Evolutionary conservation across 2,113 vertebrate genomes (phyloP).

Genomic region (Bombycilla garrulus): DNA sequence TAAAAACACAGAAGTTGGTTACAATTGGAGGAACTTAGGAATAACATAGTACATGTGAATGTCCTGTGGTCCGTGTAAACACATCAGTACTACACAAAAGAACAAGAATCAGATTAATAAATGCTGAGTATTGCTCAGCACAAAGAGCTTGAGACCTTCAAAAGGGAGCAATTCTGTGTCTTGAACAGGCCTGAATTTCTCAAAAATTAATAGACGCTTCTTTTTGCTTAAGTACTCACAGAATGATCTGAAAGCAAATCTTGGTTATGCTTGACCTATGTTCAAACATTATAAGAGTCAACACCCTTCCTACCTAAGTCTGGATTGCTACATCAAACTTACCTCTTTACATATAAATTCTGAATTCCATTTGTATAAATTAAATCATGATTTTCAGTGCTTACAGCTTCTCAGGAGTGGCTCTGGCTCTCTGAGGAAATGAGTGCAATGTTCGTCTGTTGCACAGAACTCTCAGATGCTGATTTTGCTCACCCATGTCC

Average conservation of each 20-base stretch:
- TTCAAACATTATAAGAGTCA: not conserved
- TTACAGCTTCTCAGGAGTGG: not conserved
- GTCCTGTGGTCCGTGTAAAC: not conserved
- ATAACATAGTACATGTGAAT: not conserved
- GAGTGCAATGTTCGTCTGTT: not conserved
- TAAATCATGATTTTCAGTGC: not conserved
- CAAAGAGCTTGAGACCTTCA: not conserved
- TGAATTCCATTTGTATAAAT: not conserved
- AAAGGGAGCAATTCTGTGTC: not conserved
- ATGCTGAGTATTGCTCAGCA: not conserved
- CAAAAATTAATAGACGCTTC: not conserved
- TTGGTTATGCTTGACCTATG: not conserved
- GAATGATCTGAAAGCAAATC: not conserved
- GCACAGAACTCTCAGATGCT: not conserved
- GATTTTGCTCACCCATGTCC: not conserved
- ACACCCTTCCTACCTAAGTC: not conserved
- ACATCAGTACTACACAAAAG: not conserved
- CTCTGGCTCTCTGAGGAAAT: not conserved
- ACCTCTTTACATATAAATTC: not conserved
- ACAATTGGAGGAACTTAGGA: not conserved
- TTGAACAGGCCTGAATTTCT: not conserved
- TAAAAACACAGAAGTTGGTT: not conserved
- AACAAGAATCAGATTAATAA: not conserved
- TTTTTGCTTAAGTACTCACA: not conserved
- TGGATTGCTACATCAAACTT: not conserved